Percentiles rank a stretch among this genome's conserved stretches.
Conservation (phyloP, 2,888 invertebrate species). For the Trichopria drosophilae region DNA sequence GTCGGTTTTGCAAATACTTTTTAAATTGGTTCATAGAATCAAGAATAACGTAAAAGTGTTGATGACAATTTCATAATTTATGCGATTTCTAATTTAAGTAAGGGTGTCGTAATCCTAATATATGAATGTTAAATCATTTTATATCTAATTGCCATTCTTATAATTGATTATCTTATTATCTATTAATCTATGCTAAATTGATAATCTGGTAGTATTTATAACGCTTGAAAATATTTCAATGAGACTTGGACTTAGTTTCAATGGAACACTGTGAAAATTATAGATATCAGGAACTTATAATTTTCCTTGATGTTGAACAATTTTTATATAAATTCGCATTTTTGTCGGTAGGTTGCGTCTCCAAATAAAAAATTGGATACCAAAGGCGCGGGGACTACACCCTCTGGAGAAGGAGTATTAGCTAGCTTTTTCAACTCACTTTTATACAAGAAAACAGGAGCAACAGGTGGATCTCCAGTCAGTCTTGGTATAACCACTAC, state of each 20-base stretch:
- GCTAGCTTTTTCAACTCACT: constrained; percentile 98
- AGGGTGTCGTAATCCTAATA: constrained; percentile 26
- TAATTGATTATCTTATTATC: too few species aligned
- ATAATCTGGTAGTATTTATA: too few species aligned
- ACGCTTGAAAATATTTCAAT: too few species aligned
- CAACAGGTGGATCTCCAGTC: constrained; percentile 65
- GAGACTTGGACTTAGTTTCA: too few species aligned
- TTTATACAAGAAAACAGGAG: constrained; percentile 88
- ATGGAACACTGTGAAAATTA: too few species aligned
- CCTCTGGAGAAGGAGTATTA: constrained; percentile 88
- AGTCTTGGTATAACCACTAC: constrained; percentile 51
- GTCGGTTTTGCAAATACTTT: constrained; percentile 1
- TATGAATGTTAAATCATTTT: too few species aligned
- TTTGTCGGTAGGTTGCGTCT: constrained; percentile 61
- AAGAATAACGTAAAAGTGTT: not conserved
- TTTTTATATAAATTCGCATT: too few species aligned
- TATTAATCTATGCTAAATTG: too few species aligned
- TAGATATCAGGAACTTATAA: too few species aligned
- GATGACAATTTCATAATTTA: not conserved
- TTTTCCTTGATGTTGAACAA: too few species aligned
- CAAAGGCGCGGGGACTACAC: constrained; percentile 64
- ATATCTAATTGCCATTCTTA: too few species aligned
- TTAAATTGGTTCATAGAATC: not conserved
- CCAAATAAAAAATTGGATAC: constrained; percentile 71
- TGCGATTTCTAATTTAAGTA: not conserved